Evolutionary conservation across 2,888 invertebrate species (phyloP).

Genomic region (Daptonema setosum): DNA sequence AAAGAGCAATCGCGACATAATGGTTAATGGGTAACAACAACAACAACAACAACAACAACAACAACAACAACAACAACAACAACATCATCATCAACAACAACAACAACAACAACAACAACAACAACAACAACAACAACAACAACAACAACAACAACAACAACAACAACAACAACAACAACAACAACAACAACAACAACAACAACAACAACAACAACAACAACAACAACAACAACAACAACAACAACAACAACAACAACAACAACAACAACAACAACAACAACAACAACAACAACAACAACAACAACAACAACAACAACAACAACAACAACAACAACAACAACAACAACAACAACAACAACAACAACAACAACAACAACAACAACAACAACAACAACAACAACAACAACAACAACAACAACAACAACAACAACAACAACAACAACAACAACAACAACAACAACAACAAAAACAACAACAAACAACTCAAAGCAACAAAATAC

Average conservation of each 20-base stretch:
- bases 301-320: not conserved
- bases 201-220: not conserved
- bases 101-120: slow-evolving; percentile 1
- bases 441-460: not conserved
- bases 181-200: not conserved
- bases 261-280: not conserved
- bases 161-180: not conserved
- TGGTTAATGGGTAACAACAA: too few relatives aligned
- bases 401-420: not conserved
- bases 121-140: not conserved
- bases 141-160: not conserved
- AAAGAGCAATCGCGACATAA: too few relatives aligned
- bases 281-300: not conserved
- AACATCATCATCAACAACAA: slow-evolving; percentile 1
- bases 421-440: not conserved
- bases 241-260: not conserved
- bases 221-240: not conserved
- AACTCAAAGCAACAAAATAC: too few relatives aligned
- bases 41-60: slow-evolving; percentile 2
- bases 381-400: not conserved
- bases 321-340: not conserved
- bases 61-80: slow-evolving; percentile 2
- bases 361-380: not conserved
- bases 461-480: too few relatives aligned
- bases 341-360: not conserved